These are phyloP conservation scores for Microtus ochrogaster DNA, from an alignment of 2,113 vertebrate species.

Conservation along the genomic window DNA sequence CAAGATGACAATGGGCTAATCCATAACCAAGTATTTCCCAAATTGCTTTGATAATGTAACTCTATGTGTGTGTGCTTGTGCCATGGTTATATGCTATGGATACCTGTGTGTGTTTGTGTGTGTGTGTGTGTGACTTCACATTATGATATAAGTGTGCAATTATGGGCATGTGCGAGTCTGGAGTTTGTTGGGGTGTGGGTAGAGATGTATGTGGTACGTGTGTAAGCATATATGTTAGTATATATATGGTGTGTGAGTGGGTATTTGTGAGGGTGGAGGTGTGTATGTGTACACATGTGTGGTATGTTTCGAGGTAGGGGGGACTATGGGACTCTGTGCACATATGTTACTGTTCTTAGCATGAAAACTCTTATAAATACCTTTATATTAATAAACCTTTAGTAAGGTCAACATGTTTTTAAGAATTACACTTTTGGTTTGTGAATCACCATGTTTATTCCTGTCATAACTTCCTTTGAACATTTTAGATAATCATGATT, in stretches of 20 bases:
- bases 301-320: not conserved
- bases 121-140: not conserved
- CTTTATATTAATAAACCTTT: not conserved
- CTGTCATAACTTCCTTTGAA: not conserved
- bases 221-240: not conserved
- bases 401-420: not conserved
- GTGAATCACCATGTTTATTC: not conserved
- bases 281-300: not conserved
- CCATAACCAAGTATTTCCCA: not conserved
- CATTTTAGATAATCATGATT: constrained; percentile 29
- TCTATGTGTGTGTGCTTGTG: not conserved
- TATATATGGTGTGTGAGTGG: not conserved
- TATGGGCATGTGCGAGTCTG: not conserved
- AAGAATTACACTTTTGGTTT: not conserved
- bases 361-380: not conserved
- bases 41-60: not conserved
- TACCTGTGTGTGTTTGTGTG: not conserved
- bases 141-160: not conserved
- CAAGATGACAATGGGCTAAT: not conserved
- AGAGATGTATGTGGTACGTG: not conserved
- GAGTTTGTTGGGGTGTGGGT: not conserved
- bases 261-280: not conserved
- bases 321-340: not conserved
- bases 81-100: not conserved
- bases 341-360: not conserved